Evolutionary conservation across 2,113 vertebrate species (phyloP), one percentile per base, ranked within the genome.

Genomic region (Cephalopterus ornatus): DNA sequence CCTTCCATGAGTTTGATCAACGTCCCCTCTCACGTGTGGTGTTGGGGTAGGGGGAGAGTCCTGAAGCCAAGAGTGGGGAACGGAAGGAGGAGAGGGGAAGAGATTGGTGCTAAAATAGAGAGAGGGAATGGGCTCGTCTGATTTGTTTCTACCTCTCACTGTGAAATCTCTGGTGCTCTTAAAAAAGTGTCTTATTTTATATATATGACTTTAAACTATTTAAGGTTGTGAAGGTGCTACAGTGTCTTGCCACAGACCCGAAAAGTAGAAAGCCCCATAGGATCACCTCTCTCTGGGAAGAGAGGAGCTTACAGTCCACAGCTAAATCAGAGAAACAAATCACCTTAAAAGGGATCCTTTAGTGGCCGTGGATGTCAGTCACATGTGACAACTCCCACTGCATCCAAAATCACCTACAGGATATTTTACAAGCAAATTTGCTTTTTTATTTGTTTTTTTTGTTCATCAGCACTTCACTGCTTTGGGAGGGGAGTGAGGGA

Each of bases 181-280:
- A 24, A 87, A 85, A 84, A 93, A 95, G 95, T 87, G 94, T 92
- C 87, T 98, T 98, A 96, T 95, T 65, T 97, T 97, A 95, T 96
- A 93, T 98, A 94, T 97, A 97, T 98, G 97, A 98, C 91, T 97
- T 96, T 97, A 88, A 94, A 93, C 92, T 98, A 98, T 98, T 98
- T 98, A 98, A 98, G 96, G 97, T 98, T 98, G 97, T 97, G 94
- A 98, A 98, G 98, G 98, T 98, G 98, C 98, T 98, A 98, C 89
- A 91, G 74, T 93, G 96, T 98, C 96, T 97, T 88, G 78, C 97
- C 95, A 93, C 92, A 96, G 92, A 90, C 94, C 94, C 94, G 37
- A 95, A 83, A 65, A 50, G n/a, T 26, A 53, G 42, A 85, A 84
- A 80, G 61, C 67, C 91, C 85, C 81, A 39, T 26, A 59, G 90